Conservation (phyloP, 30 jellyfish, hydroid and myxozoan genomes). For the Cassiopea andromeda region DNA sequence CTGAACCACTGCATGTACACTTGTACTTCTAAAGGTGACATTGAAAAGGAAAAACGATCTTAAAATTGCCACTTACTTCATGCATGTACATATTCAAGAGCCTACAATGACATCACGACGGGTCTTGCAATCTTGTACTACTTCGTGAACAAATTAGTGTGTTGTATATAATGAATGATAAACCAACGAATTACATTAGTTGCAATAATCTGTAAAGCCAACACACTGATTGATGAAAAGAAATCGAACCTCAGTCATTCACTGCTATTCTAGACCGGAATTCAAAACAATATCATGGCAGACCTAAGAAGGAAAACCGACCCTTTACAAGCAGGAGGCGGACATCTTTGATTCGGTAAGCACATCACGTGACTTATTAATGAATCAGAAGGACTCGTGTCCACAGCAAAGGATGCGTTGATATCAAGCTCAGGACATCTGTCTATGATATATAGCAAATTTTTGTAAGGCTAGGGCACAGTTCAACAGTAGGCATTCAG, state of each 20-base stretch:
- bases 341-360: slow-evolving; percentile 80
- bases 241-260: slow-evolving; percentile 19
- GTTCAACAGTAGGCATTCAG: background rate
- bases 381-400: slow-evolving; percentile 38
- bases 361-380: slow-evolving; percentile 71
- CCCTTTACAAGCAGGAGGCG: slow-evolving; percentile 70
- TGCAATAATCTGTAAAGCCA: background rate
- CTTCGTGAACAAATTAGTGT: background rate
- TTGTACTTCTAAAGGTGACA: too few species aligned
- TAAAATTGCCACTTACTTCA: too few species aligned
- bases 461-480: background rate
- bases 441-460: slow-evolving; percentile 19
- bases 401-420: slow-evolving; percentile 70
- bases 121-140: background rate
- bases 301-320: slow-evolving; percentile 73
- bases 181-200: background rate
- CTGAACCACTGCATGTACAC: too few species aligned
- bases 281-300: slow-evolving; percentile 30
- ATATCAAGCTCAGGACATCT: slow-evolving; percentile 33
- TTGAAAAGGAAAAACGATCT: too few species aligned
- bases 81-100: too few species aligned
- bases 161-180: background rate
- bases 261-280: slow-evolving; percentile 62
- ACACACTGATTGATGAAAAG: background rate
- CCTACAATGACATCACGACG: too few species aligned